Base-by-base conservation (phyloP, 2,888 invertebrate species). In the Lepidochrysops patricia region DNA sequence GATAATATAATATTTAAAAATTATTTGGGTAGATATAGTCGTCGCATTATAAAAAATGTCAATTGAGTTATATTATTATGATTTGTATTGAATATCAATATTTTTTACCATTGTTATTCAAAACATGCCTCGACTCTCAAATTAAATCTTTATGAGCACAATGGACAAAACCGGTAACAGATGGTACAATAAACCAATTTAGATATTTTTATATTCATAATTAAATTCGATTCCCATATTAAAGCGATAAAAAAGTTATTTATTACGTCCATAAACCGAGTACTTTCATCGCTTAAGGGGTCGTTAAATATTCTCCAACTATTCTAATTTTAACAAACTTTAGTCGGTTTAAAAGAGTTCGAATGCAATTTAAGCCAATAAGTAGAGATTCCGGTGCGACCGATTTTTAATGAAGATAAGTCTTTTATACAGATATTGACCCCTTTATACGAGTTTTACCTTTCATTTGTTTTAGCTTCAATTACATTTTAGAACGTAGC, bases 291-390 rank as follows among this genome's bases (percentile, higher is more conserved):
- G 43, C 27, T 27, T 54, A 32, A 57, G 37, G 27, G 43, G 19
- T 48, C 43, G 43, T 57, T 57, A 57, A 57, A 57, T 57, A 26
- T 57, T 57, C 57, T 43, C 23, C 12, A 57, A 54, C 32, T 56
- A 60, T 56, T 60, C 29, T 54, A 58, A 63, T 64, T 64, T 64
- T 60, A 60, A 48, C 57, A 60, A 62, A 67, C 63, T 67, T 64
- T 57, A 34, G 59, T 62, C 57, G 60, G 60, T 57, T 66, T 57
- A 57, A 52, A 63, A 61, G 60, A 65, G 61, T 63, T 66, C 56
- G 54, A 61, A 63, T 61, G 62, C 60, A 61, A 23, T 64, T 63
- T 61, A 58, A 62, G 59, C 48, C 62, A 60, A 64, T 64, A 63
- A 65, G 62, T 60, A 63, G 62, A 57, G 61, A 62, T 60, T 62